phyloP scores from a whole-genome alignment of 2,888 invertebrate species.

The Lottia scabra region DNA sequence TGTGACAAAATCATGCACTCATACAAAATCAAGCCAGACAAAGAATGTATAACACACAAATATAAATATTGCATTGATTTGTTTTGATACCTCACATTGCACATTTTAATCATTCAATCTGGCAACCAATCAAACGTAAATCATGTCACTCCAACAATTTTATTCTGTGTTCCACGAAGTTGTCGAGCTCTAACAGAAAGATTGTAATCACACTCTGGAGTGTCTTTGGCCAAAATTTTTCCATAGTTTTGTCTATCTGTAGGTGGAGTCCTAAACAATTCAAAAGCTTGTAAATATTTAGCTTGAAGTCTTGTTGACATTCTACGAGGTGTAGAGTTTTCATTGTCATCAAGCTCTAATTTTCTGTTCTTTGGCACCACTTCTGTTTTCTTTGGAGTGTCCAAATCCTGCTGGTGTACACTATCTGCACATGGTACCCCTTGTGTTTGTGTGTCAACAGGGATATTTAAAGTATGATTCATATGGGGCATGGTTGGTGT shows the following conservation, averaged over 20 bases:
- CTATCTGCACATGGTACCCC: not conserved
- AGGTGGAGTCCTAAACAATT: not conserved
- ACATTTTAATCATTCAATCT: no score
- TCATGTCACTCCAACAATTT: no score
- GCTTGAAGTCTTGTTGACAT: not conserved
- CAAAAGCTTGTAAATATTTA: conserved; percentile 5
- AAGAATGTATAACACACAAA: no score
- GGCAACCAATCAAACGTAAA: no score
- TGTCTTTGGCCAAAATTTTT: conserved; percentile 42
- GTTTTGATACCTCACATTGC: no score
- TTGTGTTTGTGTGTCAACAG: not conserved
- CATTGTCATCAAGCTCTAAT: not conserved
- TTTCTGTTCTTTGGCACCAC: not conserved
- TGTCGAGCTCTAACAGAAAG: conserved; percentile 39
- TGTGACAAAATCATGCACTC: no score
- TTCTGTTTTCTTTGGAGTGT: no score
- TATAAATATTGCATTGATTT: no score
- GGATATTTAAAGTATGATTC: not conserved
- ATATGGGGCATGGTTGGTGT: not conserved
- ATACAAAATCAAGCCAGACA: no score
- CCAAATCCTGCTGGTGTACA: no score
- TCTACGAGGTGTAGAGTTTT: not conserved
- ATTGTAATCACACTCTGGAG: conserved; percentile 47
- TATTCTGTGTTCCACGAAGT: conserved; percentile 6
- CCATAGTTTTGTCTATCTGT: not conserved